Percentiles rank a stretch among this genome's conserved stretches.
phyloP scores from a whole-genome alignment of 2,888 invertebrate genomes.

The Leptogaster cylindrica region DNA sequence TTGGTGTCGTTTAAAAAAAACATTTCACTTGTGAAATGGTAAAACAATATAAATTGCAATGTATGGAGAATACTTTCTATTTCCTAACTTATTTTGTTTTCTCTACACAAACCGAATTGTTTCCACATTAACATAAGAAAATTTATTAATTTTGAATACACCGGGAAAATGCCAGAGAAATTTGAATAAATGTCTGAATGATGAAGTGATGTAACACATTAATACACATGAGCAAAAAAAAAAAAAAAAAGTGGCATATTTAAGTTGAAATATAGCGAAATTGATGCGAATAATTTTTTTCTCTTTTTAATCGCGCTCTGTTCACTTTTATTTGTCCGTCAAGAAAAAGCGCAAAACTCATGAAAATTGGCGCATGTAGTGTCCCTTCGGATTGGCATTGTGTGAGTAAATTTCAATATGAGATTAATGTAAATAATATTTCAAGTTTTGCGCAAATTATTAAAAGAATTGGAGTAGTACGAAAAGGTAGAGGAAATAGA shows the following conservation, averaged over 20 bases:
- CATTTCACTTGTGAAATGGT: too few relatives aligned
- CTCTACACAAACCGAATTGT: background rate
- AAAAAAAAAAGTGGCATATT: background rate
- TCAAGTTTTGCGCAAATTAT: constrained; percentile 31
- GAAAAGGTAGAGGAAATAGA: too few relatives aligned
- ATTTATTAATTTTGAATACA: background rate
- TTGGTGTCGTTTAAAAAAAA: too few relatives aligned
- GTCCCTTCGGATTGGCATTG: background rate
- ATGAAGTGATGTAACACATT: constrained; percentile 29
- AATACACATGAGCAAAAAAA: constrained; percentile 12
- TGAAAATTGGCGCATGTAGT: constrained; percentile 26
- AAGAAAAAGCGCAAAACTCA: background rate
- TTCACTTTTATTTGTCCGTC: constrained; percentile 4
- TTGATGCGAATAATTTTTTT: constrained; percentile 3
- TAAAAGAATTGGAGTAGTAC: background rate
- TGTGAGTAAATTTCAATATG: too few relatives aligned
- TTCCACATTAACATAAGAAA: background rate
- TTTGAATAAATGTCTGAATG: background rate
- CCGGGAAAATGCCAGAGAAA: background rate
- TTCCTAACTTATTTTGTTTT: too few relatives aligned
- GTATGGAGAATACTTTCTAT: too few relatives aligned
- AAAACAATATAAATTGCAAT: too few relatives aligned
- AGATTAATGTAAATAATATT: background rate
- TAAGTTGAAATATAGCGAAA: constrained; percentile 4
- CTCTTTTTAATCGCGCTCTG: constrained; percentile 13